Evolutionary conservation across 2,888 invertebrate genomes (phyloP), one percentile per base, ranked within the genome.

Genomic region (Exephanes ischioxanthus): DNA sequence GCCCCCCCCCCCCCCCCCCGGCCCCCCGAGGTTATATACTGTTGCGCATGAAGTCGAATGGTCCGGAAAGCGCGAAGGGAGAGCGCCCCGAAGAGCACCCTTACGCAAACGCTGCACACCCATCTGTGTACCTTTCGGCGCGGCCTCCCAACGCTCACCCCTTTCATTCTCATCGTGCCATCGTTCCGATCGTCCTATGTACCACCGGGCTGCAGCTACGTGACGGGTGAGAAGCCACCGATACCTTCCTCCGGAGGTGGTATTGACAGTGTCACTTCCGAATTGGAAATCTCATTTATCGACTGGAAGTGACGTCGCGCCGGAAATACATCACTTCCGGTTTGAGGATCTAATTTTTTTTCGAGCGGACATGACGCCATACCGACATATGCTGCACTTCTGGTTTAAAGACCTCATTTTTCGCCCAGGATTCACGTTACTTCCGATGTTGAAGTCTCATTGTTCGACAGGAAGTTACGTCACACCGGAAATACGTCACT

Each of bases 1-100:
- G 0, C 1, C 45, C 45, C 45, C 14, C 14, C 26, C 2, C 26
- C 11, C 14, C 45, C 45, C 45, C 45, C 2, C 45, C 1, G 3
- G 45, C 4, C 45, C 45, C 45, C 2, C 14, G 14, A 14, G 45
- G 89, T 90, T 91, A 92, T 90, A 90, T 90, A 92, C 90, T 89
- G 89, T 90, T 89, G 90, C 88, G 87, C 90, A 90, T 89, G 89
- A 90, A 91, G 90, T 91, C 90, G 87, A 91, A 89, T 86, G 87
- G 88, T 85, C 83, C 80, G 83, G 85, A 86, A 86, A 83, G 77
- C 77, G 73, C 48, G 75, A 58, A 68, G 51, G 61, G 55, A 72
- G 51, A 58, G 72, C 84, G 78, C 68, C 67, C 66, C 71, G 53
- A 41, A 51, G 67, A 61, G 51, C 33, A 63, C 77, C 83, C 76